phyloP scores from a whole-genome alignment of 2,113 vertebrate genomes.

The Rhinichthys klamathensis region DNA sequence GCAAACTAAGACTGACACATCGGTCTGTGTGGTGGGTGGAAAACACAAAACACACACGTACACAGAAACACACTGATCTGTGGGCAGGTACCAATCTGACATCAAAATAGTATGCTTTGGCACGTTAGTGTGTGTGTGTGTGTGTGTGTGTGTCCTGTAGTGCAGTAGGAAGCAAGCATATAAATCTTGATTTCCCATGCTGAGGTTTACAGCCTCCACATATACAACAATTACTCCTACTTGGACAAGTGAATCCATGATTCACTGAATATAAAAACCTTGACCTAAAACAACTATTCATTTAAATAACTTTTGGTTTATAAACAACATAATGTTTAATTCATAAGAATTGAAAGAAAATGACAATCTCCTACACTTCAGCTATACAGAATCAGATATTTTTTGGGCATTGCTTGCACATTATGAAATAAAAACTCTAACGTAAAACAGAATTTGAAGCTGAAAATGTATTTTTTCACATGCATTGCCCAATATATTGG shows the following conservation, averaged over 20 bases:
- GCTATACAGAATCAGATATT: not conserved
- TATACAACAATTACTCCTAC: conserved; percentile 17
- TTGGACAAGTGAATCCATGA: not conserved
- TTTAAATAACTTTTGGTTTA: not conserved
- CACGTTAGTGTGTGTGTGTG: not conserved
- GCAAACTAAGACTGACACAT: conserved; percentile 29
- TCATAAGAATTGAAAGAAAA: not conserved
- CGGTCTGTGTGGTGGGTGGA: conserved; percentile 29
- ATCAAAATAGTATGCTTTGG: not conserved
- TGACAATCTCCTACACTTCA: not conserved
- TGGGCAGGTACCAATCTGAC: conserved; percentile 27
- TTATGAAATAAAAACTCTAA: too few species aligned
- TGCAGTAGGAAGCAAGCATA: conserved; percentile 1
- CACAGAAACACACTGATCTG: conserved; percentile 25
- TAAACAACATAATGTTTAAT: not conserved
- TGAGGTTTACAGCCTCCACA: not conserved
- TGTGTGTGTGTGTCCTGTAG: not conserved
- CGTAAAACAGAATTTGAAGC: not conserved
- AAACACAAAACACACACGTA: conserved; percentile 49
- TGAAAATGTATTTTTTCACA: not conserved
- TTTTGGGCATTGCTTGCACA: not conserved
- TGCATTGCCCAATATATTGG: not conserved
- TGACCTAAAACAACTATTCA: not conserved
- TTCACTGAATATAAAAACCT: not conserved
- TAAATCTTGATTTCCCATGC: conserved; percentile 3